phyloP scores from a whole-genome alignment of 2,113 vertebrate species.

The Odobenus rosmarus region DNA sequence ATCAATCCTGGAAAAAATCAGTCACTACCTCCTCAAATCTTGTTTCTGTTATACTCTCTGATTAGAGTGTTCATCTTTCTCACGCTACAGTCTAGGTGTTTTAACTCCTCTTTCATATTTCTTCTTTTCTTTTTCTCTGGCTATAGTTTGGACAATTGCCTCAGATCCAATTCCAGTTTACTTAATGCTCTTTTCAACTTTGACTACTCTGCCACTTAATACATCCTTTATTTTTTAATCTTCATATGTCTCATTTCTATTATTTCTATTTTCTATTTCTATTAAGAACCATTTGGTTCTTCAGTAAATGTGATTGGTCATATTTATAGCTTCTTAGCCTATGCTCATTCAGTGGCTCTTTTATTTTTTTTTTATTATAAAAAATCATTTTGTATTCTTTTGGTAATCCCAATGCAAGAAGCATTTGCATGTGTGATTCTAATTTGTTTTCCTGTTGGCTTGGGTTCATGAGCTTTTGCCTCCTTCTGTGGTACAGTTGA shows the following conservation, averaged over 20 bases:
- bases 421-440: not conserved
- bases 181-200: not conserved
- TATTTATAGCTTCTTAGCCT: not conserved
- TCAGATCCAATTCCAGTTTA: not conserved
- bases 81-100: not conserved
- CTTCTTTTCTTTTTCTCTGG: not conserved
- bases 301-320: not conserved
- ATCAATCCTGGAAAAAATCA: not conserved
- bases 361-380: not conserved
- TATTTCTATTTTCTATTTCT: not conserved
- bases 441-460: not conserved
- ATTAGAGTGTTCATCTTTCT: not conserved
- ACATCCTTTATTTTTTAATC: not conserved
- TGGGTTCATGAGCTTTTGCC: not conserved
- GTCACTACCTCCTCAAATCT: not conserved
- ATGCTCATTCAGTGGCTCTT: not conserved
- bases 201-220: not conserved
- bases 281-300: not conserved
- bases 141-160: not conserved
- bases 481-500: not conserved
- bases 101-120: not conserved
- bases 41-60: not conserved
- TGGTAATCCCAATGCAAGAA: not conserved
- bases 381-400: not conserved
- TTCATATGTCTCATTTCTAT: not conserved